These are phyloP conservation scores for Lucifuga dentata DNA, from an alignment of 2,113 vertebrate species.

Conservation along the genomic window DNA sequence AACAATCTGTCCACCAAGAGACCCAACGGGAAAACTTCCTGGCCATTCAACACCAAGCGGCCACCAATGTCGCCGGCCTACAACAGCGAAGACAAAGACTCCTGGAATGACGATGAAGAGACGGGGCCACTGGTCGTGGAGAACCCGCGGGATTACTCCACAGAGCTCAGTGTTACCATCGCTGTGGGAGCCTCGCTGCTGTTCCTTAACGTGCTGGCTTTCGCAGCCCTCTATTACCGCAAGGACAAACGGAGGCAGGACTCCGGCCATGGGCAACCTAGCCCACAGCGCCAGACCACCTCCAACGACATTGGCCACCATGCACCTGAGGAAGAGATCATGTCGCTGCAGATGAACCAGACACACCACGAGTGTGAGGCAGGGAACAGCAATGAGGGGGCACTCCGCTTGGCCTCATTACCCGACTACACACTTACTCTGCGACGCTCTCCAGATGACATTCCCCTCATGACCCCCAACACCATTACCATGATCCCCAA, in stretches of 20 bases:
- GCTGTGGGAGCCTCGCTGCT: slow-evolving; percentile 96
- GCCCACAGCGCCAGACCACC: slow-evolving; percentile 87
- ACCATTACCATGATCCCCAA: slow-evolving; percentile 99
- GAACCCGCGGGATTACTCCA: slow-evolving; percentile 97
- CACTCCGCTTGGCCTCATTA: slow-evolving; percentile 90
- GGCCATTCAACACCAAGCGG: slow-evolving; percentile 93
- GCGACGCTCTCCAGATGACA: slow-evolving; percentile 96
- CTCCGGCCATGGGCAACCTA: slow-evolving; percentile 90
- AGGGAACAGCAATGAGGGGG: slow-evolving; percentile 82
- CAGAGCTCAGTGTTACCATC: slow-evolving; percentile 97
- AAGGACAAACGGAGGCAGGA: slow-evolving; percentile 98
- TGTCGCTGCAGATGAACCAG: slow-evolving; percentile 96
- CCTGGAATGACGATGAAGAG: slow-evolving; percentile 90
- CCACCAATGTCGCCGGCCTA: slow-evolving; percentile 95
- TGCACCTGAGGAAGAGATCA: slow-evolving; percentile 93
- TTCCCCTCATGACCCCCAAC: slow-evolving; percentile 98
- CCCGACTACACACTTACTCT: slow-evolving; percentile 98
- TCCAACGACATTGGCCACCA: slow-evolving; percentile 91
- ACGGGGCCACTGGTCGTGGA: slow-evolving; percentile 90
- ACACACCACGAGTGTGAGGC: slow-evolving; percentile 93
- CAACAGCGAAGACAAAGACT: slow-evolving; percentile 91
- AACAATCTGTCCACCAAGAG: slow-evolving; percentile 94
- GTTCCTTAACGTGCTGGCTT: slow-evolving; percentile 97
- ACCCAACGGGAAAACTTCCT: slow-evolving; percentile 90
- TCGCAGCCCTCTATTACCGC: slow-evolving; percentile 97